Conservation (phyloP, 2,113 vertebrate species). For the Columbina picui region DNA sequence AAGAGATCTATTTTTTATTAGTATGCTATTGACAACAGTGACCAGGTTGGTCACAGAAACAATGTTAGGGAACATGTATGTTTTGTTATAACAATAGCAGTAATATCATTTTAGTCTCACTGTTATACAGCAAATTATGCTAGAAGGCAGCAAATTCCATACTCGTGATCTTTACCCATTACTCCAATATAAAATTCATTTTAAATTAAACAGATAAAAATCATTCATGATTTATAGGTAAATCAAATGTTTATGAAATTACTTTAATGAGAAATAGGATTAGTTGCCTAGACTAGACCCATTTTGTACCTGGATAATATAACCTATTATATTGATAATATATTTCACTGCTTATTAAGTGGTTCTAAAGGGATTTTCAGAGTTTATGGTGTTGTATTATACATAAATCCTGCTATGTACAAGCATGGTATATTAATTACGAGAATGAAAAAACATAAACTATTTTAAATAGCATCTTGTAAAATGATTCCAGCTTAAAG, state of each 20-base stretch:
- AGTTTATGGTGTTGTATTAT: background rate
- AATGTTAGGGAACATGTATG: rapidly evolving
- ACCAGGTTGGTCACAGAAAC: background rate
- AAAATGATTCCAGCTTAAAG: background rate
- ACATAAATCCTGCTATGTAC: background rate
- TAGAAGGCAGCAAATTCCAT: background rate
- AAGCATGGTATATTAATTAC: background rate
- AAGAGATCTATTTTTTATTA: background rate
- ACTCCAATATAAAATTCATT: background rate
- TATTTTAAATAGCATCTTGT: background rate
- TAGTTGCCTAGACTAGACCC: background rate
- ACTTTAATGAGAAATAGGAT: background rate
- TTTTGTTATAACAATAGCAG: background rate
- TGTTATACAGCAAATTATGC: background rate
- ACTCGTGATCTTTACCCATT: background rate
- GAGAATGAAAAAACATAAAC: background rate
- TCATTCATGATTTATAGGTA: background rate
- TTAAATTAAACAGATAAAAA: background rate
- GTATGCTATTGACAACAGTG: background rate
- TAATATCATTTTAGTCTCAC: background rate
- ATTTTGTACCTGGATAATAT: background rate
- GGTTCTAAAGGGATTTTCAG: background rate
- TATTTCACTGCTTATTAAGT: background rate
- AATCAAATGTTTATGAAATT: background rate
- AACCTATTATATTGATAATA: background rate